Evolutionary conservation across 1,140 invertebrate genomes (phyloP).

Genomic region (Oedothorax gibbosus): DNA sequence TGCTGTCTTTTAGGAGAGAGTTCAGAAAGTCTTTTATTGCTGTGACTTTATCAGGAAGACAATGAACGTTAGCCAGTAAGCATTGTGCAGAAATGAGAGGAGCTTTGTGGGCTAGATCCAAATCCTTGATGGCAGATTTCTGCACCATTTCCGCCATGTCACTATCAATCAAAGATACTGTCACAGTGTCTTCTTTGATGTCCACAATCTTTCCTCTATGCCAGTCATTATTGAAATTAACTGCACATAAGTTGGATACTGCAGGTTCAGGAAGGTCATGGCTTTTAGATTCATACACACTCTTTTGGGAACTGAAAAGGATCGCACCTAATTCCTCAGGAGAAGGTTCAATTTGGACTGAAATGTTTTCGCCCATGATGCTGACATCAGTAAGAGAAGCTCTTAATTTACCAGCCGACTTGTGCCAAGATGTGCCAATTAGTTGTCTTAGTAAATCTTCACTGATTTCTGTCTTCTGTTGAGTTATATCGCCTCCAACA

Average conservation of each 20-base stretch:
- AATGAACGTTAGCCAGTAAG: conserved; percentile 11
- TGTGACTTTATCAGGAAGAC: conserved; percentile 13
- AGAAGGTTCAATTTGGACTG: not conserved
- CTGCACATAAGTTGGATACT: conserved; percentile 29
- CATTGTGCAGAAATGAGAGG: conserved; percentile 34
- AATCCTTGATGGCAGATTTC: not conserved
- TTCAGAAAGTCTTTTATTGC: not conserved
- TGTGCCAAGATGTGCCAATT: not conserved
- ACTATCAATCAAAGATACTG: conserved; percentile 22
- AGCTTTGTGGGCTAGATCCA: conserved; percentile 9
- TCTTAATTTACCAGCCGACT: not conserved
- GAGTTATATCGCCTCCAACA: not conserved
- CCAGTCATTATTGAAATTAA: conserved; percentile 26
- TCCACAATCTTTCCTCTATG: conserved; percentile 15
- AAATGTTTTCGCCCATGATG: not conserved
- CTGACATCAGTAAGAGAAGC: not conserved
- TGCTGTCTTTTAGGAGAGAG: conserved; percentile 1
- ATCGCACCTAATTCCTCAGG: not conserved
- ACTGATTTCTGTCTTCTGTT: not conserved
- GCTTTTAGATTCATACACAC: too few species aligned
- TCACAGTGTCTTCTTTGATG: not conserved
- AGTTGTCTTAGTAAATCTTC: not conserved
- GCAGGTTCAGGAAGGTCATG: not conserved
- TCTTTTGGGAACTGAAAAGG: too few species aligned
- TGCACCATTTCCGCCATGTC: conserved; percentile 4